Conservation (phyloP, 2,888 invertebrate genomes). For the Holacanthella duospinosa region DNA sequence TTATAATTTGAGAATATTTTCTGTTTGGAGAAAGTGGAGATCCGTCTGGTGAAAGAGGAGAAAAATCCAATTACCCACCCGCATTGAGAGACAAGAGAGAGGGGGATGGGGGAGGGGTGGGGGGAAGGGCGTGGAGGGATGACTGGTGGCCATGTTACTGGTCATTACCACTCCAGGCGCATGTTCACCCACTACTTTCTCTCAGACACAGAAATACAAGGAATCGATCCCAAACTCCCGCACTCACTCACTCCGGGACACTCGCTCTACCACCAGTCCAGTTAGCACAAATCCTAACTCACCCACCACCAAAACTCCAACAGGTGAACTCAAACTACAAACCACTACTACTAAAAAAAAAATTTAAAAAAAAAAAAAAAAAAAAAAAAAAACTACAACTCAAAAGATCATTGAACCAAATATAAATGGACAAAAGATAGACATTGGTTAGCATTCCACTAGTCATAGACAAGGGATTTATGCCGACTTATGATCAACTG, state of each 20-base stretch:
- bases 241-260: no score
- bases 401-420: no score
- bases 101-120: conserved; percentile 7
- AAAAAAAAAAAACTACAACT: no score
- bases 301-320: neutral
- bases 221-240: neutral
- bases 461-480: no score
- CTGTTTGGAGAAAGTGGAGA: neutral
- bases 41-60: neutral
- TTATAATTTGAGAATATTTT: neutral
- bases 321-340: neutral
- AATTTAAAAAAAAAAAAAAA: no score
- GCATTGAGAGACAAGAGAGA: neutral
- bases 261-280: neutral
- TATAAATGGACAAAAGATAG: no score
- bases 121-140: conserved; percentile 38
- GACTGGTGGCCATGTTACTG: conserved; percentile 39
- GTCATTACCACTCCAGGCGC: conserved; percentile 38
- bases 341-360: neutral
- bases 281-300: no score
- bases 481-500: no score
- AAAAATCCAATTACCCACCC: neutral
- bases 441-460: no score
- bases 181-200: conserved; percentile 27
- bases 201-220: neutral